These are phyloP conservation scores for Ovis canadensis DNA, from an alignment of 2,113 vertebrate genomes.

Conservation along the genomic window DNA sequence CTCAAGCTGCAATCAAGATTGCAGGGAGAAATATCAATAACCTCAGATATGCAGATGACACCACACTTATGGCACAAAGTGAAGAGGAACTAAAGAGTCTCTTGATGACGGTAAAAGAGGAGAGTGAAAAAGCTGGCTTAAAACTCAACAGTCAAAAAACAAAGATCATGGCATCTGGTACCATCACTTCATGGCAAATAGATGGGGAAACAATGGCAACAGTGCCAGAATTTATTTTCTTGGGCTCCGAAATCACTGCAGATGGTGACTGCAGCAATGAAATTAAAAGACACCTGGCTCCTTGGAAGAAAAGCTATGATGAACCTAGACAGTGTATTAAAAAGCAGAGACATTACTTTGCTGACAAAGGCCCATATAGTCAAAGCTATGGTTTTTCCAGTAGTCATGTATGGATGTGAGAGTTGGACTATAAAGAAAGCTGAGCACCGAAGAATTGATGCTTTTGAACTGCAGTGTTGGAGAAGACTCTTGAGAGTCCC, in stretches of 20 bases:
- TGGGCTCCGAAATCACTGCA: not conserved
- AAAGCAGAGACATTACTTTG: not conserved
- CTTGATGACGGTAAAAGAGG: not conserved
- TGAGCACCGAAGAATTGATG: not conserved
- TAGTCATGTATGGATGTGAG: not conserved
- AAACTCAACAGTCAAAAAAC: not conserved
- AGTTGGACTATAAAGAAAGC: not conserved
- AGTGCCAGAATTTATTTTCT: not conserved
- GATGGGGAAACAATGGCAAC: not conserved
- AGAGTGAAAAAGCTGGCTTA: not conserved
- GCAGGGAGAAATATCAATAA: not conserved
- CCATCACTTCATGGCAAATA: not conserved
- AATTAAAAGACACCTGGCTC: not conserved
- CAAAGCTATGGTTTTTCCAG: not conserved
- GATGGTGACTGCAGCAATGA: not conserved
- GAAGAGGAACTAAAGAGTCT: not conserved
- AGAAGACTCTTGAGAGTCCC: not conserved
- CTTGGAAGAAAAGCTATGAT: not conserved
- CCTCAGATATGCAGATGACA: not conserved
- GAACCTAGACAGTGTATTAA: not conserved
- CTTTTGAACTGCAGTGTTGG: not conserved
- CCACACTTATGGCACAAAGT: not conserved
- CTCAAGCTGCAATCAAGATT: not conserved
- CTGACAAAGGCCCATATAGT: not conserved
- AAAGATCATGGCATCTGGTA: not conserved